A percentile compares a stretch with the other conserved stretches of the same genome.
These are phyloP conservation scores for Smutsia temminckii DNA, from an alignment of 2,797 vertebrate genomes.

Conservation along the genomic window DNA sequence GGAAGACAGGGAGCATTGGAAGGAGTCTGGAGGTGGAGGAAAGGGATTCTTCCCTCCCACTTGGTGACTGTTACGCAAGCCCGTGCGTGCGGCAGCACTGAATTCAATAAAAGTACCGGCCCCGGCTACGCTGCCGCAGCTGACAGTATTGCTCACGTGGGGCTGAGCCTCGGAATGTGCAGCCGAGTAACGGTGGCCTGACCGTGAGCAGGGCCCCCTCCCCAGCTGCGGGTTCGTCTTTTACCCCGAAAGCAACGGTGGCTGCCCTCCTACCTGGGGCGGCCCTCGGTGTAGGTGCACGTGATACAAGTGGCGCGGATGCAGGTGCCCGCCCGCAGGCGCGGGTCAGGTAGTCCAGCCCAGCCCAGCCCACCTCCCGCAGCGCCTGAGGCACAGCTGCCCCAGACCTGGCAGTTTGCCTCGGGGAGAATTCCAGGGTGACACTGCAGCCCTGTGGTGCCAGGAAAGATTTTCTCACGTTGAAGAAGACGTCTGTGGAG, in stretches of 20 bases:
- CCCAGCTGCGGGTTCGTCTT: neutral
- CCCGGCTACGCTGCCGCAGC: neutral
- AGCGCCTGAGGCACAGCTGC: neutral
- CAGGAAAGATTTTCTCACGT: conserved; percentile 17
- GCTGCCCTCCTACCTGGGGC: neutral
- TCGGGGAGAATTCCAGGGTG: conserved; percentile 15
- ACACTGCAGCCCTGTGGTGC: neutral
- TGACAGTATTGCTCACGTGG: neutral
- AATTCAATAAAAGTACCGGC: neutral
- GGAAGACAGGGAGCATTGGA: neutral
- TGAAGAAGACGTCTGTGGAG: neutral
- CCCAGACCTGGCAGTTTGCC: neutral
- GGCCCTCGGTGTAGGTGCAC: neutral
- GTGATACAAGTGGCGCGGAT: neutral
- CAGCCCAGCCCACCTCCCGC: fast-evolving
- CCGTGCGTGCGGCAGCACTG: neutral
- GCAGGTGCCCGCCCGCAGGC: neutral
- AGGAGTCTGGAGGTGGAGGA: neutral
- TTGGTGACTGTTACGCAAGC: neutral
- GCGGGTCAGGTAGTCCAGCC: neutral
- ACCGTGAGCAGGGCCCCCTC: neutral
- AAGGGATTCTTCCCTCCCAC: neutral
- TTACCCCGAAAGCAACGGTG: neutral
- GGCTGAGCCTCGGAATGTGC: neutral
- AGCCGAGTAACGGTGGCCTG: neutral